Percentiles rank a stretch among this genome's conserved stretches.
These are phyloP conservation scores for Proales similis DNA, from an alignment of 1,140 invertebrate species.

Conservation along the genomic window DNA sequence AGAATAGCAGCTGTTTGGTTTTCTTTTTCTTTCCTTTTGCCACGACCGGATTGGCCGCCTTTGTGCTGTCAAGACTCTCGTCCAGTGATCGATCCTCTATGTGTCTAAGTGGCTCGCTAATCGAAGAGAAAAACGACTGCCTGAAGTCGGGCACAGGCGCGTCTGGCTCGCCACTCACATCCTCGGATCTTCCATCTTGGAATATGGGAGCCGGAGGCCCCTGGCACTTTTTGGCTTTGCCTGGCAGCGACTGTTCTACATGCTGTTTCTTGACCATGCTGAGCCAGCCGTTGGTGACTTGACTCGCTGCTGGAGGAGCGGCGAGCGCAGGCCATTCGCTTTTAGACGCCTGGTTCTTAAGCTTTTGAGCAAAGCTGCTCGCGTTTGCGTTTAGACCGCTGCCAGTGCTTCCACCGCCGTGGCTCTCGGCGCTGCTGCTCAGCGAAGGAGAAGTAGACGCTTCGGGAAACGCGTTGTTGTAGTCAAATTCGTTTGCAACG, in stretches of 20 bases:
- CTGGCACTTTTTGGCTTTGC: conserved; percentile 20
- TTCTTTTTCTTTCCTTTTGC: conserved; percentile 37
- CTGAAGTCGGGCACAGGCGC: conserved; percentile 28
- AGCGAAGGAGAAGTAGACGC: conserved; percentile 11
- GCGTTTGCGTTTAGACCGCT: conserved; percentile 10
- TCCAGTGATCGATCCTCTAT: conserved; percentile 7
- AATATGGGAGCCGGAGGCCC: conserved; percentile 7
- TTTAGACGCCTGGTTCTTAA: not conserved
- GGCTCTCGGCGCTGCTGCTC: conserved; percentile 28
- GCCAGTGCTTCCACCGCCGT: conserved; percentile 9
- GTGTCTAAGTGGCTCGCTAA: not conserved
- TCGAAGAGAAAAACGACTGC: conserved; percentile 10
- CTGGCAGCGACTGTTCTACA: conserved; percentile 13
- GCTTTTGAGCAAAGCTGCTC: conserved; percentile 33
- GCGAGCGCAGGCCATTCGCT: conserved; percentile 3
- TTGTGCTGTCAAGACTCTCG: not conserved
- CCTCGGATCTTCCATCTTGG: not conserved
- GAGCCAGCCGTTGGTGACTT: conserved; percentile 20
- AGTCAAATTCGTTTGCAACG: conserved; percentile 2
- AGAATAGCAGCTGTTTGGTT: conserved; percentile 25
- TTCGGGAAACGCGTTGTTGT: conserved; percentile 21
- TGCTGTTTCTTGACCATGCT: conserved; percentile 23
- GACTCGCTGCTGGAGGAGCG: not conserved
- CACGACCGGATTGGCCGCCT: not conserved
- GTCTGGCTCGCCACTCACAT: not conserved